Evolutionary conservation across 1,140 invertebrate genomes (phyloP).

Genomic region (Drosophila micromelanica): DNA sequence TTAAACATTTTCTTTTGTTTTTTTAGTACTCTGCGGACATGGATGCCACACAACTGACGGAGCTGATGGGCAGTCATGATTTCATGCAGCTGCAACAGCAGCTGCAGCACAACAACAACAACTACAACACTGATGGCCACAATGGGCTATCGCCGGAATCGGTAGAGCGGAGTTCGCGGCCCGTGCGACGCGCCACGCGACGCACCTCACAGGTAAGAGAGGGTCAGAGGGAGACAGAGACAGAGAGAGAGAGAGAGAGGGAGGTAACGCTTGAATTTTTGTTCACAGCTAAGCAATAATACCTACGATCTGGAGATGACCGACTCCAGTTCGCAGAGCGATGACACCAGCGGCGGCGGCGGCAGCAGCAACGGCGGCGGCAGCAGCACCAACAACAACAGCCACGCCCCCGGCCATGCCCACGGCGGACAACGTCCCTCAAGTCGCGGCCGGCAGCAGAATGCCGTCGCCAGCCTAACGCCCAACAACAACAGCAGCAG

Average conservation of each 20-base stretch:
- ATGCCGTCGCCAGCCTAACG: slow-evolving; percentile 14
- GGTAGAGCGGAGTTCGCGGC: slow-evolving; percentile 65
- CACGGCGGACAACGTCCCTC: slow-evolving; percentile 53
- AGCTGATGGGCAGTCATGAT: slow-evolving; percentile 73
- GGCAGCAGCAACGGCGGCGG: slow-evolving; percentile 82
- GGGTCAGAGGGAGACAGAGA: background rate
- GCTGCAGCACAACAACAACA: slow-evolving; percentile 74
- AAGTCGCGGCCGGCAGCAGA: slow-evolving; percentile 61
- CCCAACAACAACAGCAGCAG: slow-evolving; percentile 39
- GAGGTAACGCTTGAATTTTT: background rate
- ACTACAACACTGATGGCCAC: slow-evolving; percentile 72
- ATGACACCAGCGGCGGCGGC: slow-evolving; percentile 82
- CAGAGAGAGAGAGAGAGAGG: background rate
- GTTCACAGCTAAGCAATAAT: slow-evolving; percentile 79
- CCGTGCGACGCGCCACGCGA: slow-evolving; percentile 69
- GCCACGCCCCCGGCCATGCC: slow-evolving; percentile 31
- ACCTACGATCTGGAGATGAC: slow-evolving; percentile 84
- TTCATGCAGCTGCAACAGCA: slow-evolving; percentile 75
- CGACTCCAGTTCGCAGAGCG: slow-evolving; percentile 84
- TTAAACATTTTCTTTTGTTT: no score
- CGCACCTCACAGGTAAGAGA: slow-evolving; percentile 76
- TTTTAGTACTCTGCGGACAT: slow-evolving; percentile 38
- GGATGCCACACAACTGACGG: slow-evolving; percentile 75
- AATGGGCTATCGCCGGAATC: slow-evolving; percentile 69
- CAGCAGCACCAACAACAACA: slow-evolving; percentile 67